Conservation (phyloP, 2,113 vertebrate species). For the Microtus oregoni region DNA sequence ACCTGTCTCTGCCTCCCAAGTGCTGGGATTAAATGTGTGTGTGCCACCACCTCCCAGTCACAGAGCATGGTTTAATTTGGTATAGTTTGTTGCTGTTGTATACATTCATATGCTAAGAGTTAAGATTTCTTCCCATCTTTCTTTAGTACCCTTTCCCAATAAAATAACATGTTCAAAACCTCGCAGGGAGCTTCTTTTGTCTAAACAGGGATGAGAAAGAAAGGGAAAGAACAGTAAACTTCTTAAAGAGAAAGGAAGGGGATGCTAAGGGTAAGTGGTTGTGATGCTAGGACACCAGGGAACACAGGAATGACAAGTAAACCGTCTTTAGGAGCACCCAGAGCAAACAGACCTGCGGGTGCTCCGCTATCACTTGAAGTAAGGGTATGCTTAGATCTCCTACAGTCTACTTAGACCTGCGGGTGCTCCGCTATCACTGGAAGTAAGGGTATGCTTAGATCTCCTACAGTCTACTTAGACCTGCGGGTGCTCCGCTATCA, state of each 20-base stretch:
- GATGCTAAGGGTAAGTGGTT: neutral
- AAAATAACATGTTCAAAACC: neutral
- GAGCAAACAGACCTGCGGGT: neutral
- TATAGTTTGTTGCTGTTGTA: neutral
- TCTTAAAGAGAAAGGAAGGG: neutral
- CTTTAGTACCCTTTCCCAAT: neutral
- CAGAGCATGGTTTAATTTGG: neutral
- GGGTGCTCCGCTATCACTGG: no score
- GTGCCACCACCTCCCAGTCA: no score
- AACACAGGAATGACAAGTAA: constrained; percentile 4
- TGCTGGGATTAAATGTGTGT: no score
- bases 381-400: constrained; percentile 4
- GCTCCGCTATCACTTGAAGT: neutral
- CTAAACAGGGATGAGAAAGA: neutral
- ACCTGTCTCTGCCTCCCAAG: no score
- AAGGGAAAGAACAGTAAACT: constrained; percentile 5
- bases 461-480: no score
- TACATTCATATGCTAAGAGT: neutral
- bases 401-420: no score
- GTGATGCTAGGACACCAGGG: neutral
- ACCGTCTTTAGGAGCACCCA: constrained; percentile 1
- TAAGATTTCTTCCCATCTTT: constrained; percentile 29
- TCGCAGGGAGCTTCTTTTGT: neutral
- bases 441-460: no score
- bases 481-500: no score